Evolutionary conservation across 2,888 invertebrate genomes (phyloP).

Genomic region (Rhamnusium bicolor): DNA sequence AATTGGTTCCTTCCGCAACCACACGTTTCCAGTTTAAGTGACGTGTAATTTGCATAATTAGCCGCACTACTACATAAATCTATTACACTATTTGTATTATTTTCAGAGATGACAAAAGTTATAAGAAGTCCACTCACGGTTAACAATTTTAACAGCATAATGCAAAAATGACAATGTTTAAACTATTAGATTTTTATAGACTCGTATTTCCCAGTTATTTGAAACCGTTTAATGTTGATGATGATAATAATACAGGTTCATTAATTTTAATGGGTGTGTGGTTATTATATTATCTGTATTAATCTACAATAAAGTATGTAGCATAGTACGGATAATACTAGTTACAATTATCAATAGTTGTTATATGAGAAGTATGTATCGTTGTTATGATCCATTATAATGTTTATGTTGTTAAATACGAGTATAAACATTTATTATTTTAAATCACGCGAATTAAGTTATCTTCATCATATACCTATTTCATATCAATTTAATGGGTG

Average conservation of each 20-base stretch:
- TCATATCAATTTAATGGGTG: no score
- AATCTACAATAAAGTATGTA: not conserved
- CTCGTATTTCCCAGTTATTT: not conserved
- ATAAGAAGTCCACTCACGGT: not conserved
- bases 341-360: not conserved
- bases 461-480: no score
- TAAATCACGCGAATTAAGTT: no score
- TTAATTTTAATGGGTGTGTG: not conserved
- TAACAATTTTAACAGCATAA: not conserved
- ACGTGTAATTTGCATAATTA: constrained; percentile 37
- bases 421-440: no score
- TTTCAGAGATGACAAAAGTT: not conserved
- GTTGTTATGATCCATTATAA: not conserved
- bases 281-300: not conserved
- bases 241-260: not conserved
- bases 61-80: constrained; percentile 23
- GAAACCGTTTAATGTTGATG: not conserved
- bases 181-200: not conserved
- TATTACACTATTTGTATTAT: not conserved
- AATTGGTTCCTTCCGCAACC: constrained; percentile 35
- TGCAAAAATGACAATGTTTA: not conserved
- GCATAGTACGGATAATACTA: not conserved
- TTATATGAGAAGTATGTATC: not conserved
- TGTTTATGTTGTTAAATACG: no score
- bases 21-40: constrained; percentile 37